A percentile compares a stretch with the other conserved stretches of the same genome.
Conservation (phyloP, 2,797 vertebrate genomes). For the Muscicapa comitata region DNA sequence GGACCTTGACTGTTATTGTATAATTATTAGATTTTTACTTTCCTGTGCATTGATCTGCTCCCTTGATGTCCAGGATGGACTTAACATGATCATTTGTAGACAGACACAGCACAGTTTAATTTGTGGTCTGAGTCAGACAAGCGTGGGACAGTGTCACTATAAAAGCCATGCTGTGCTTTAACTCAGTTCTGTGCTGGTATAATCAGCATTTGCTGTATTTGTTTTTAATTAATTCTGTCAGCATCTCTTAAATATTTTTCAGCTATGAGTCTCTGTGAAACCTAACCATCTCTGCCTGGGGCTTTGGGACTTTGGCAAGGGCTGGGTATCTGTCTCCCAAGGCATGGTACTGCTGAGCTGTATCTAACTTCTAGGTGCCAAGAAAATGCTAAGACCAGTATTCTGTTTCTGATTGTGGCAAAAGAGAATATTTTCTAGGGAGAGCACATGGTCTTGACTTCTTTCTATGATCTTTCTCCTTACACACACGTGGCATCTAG, state of each 20-base stretch:
- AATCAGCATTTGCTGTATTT: background rate
- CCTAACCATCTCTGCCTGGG: background rate
- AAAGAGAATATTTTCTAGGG: background rate
- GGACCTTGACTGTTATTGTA: background rate
- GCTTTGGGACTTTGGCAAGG: background rate
- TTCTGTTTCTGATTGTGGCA: background rate
- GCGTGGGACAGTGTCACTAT: background rate
- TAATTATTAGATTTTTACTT: background rate
- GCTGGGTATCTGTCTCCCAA: background rate
- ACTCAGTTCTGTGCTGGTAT: background rate
- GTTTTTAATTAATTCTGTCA: slow-evolving; percentile 4
- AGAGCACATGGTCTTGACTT: background rate
- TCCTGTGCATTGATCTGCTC: background rate
- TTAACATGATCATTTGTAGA: background rate
- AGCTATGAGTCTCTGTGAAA: background rate
- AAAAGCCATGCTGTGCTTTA: background rate
- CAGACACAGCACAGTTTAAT: background rate
- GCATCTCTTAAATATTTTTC: background rate
- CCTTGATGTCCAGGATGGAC: background rate
- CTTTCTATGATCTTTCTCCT: background rate
- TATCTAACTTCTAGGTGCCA: background rate
- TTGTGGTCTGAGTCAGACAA: background rate
- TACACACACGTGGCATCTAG: background rate
- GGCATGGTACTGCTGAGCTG: background rate
- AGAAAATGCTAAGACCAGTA: background rate